Evolutionary conservation across 2,797 vertebrate genomes (phyloP).

Genomic region (Urocyon cinereoargenteus): DNA sequence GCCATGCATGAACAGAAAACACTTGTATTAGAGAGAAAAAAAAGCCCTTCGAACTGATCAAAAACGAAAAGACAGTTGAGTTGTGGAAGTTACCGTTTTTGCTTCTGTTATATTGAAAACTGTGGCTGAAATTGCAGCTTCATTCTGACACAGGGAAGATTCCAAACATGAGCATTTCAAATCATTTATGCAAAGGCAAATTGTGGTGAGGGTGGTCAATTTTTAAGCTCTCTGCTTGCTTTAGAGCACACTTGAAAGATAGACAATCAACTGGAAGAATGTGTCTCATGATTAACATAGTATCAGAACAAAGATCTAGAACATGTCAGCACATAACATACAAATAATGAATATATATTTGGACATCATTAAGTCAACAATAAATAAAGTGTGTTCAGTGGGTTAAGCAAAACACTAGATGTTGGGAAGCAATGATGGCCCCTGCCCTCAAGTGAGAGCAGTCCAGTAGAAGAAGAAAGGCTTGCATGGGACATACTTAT

Average conservation of each 20-base stretch:
- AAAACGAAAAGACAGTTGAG: background rate
- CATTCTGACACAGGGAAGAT: background rate
- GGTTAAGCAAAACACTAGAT: background rate
- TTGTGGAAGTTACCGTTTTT: background rate
- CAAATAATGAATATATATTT: background rate
- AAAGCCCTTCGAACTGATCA: constrained; percentile 57
- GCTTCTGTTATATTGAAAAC: constrained; percentile 14
- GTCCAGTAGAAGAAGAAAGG: background rate
- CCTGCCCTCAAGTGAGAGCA: background rate
- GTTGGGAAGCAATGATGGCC: background rate
- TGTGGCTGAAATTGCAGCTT: background rate
- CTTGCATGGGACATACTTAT: background rate
- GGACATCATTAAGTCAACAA: background rate
- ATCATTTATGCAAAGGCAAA: background rate
- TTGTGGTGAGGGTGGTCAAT: background rate
- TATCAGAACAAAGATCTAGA: background rate
- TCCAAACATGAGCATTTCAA: constrained; percentile 34
- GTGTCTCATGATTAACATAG: background rate
- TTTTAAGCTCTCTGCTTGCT: background rate
- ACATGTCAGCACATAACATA: background rate
- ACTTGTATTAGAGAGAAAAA: constrained; percentile 51
- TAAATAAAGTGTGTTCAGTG: background rate
- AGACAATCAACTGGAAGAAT: background rate
- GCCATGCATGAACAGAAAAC: constrained; percentile 62
- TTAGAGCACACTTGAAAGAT: background rate